These are phyloP conservation scores for Leptinotarsa undecemlineata DNA, from an alignment of 1,140 invertebrate genomes.

Conservation along the genomic window DNA sequence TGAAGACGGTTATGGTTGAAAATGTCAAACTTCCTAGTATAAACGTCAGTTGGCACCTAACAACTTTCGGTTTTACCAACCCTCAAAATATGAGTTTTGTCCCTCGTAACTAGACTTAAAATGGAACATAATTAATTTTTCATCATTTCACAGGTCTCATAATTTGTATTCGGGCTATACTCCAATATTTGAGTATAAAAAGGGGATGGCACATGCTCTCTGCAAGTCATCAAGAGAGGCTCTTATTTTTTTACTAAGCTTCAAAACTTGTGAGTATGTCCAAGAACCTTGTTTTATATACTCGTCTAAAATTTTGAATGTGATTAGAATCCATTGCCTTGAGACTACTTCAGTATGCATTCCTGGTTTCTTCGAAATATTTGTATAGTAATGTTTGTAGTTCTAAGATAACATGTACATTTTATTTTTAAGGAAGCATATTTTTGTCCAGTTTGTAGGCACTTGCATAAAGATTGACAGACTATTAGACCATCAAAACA, in stretches of 20 bases:
- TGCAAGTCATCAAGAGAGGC: constrained; percentile 79
- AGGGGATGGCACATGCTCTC: constrained; percentile 86
- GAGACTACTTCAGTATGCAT: not conserved
- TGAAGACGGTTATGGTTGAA: no score
- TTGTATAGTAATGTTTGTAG: constrained; percentile 1
- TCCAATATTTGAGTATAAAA: constrained; percentile 89
- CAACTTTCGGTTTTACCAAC: no score
- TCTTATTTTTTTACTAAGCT: constrained; percentile 80
- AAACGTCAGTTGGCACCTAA: no score
- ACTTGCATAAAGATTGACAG: no score
- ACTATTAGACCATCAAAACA: no score
- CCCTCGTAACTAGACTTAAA: not conserved
- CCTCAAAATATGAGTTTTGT: no score
- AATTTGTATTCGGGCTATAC: constrained; percentile 83
- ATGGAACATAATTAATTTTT: constrained; percentile 24
- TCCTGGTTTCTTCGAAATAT: constrained; percentile 1
- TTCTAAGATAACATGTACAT: constrained; percentile 2
- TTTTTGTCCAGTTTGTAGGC: no score
- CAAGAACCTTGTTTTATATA: constrained; percentile 1
- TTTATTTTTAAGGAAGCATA: not conserved
- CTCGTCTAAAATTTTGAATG: constrained; percentile 16
- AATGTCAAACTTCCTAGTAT: no score
- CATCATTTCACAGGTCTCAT: constrained; percentile 67
- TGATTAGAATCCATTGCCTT: constrained; percentile 18
- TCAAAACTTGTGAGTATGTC: constrained; percentile 1